A percentile compares a stretch with the other conserved stretches of the same genome.
These are phyloP conservation scores for Anastrepha obliqua DNA, from an alignment of 1,140 invertebrate species.

Conservation along the genomic window DNA sequence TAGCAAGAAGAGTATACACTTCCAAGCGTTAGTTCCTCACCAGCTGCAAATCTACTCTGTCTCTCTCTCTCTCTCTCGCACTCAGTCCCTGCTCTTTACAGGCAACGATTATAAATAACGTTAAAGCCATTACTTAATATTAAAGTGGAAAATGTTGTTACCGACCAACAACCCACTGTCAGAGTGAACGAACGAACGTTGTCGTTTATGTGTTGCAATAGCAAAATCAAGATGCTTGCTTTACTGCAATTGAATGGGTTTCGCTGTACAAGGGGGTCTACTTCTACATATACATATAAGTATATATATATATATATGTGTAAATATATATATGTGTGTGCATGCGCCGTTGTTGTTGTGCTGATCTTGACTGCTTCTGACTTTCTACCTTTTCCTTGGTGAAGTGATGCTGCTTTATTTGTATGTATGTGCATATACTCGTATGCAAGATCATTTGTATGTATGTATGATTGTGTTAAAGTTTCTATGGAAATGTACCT, in stretches of 20 bases:
- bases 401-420: neutral
- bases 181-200: neutral
- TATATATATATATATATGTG: neutral
- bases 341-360: neutral
- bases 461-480: no score
- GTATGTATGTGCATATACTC: neutral
- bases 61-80: neutral
- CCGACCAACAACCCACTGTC: neutral
- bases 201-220: neutral
- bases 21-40: neutral
- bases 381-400: slow-evolving; percentile 16
- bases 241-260: neutral
- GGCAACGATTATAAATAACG: slow-evolving; percentile 50
- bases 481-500: no score
- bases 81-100: neutral
- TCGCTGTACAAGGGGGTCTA: neutral
- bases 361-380: slow-evolving; percentile 34
- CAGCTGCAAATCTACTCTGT: neutral
- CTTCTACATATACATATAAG: neutral
- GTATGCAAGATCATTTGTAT: neutral
- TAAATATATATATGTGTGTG: neutral
- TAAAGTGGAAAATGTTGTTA: slow-evolving; percentile 50
- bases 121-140: slow-evolving; percentile 51
- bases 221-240: slow-evolving; percentile 28
- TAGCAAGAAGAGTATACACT: neutral